Conservation (phyloP, 2,888 invertebrate species). For the Eilema griseolum region DNA sequence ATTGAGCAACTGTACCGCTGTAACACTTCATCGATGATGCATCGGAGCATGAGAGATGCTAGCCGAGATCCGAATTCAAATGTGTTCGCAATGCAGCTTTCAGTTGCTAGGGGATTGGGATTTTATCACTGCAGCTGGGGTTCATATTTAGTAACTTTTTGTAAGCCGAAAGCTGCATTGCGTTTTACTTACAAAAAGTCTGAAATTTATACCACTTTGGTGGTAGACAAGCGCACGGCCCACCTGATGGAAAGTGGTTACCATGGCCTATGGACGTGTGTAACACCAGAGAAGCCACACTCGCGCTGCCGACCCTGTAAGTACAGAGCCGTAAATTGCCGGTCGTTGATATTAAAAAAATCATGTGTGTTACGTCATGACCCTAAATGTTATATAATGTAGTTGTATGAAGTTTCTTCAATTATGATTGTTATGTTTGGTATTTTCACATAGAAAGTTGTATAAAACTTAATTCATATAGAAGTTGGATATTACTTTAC, state of each 20-base stretch:
- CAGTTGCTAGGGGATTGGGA: background rate
- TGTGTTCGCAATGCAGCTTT: background rate
- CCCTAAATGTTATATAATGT: background rate
- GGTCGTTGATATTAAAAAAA: background rate
- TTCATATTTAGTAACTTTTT: background rate
- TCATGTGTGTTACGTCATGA: background rate
- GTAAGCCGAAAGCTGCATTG: background rate
- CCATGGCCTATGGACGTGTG: too few relatives aligned
- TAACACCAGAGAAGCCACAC: too few relatives aligned
- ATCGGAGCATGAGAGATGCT: background rate
- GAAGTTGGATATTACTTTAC: background rate
- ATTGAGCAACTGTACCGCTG: background rate
- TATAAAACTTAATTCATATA: background rate
- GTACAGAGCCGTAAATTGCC: too few relatives aligned
- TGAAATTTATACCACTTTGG: too few relatives aligned
- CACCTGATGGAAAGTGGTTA: too few relatives aligned
- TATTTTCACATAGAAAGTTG: background rate
- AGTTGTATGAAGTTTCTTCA: conserved; percentile 1
- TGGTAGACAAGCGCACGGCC: too few relatives aligned
- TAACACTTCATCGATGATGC: background rate
- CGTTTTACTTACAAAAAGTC: background rate
- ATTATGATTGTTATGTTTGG: background rate
- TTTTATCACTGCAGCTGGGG: background rate
- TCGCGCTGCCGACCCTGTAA: too few relatives aligned
- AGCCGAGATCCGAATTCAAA: background rate